Evolutionary conservation across 2,113 vertebrate genomes (phyloP).

Genomic region (Marcusenius ussheri): DNA sequence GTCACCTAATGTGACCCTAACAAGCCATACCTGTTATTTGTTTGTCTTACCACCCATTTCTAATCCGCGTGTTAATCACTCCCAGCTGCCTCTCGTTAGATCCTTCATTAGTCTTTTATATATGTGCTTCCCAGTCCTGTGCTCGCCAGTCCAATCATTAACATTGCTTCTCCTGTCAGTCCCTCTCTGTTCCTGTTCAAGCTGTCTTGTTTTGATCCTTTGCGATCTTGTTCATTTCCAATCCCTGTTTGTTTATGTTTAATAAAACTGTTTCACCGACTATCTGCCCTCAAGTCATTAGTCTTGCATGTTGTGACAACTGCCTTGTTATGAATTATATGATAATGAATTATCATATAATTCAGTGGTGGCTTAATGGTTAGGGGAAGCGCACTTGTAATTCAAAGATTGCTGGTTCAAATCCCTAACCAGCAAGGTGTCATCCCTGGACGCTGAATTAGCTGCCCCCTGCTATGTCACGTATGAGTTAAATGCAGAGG

Average conservation of each 20-base stretch:
- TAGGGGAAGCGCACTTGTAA: too few species aligned
- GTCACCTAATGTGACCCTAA: not conserved
- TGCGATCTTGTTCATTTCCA: not conserved
- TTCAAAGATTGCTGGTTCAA: too few species aligned
- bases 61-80: not conserved
- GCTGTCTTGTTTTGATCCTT: not conserved
- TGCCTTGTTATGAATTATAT: not conserved
- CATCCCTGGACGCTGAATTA: too few species aligned
- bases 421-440: too few species aligned
- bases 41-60: not conserved
- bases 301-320: not conserved
- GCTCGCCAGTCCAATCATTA: not conserved
- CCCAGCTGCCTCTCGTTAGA: not conserved
- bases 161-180: not conserved
- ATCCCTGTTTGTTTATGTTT: not conserved
- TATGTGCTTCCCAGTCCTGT: not conserved
- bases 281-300: not conserved
- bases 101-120: not conserved
- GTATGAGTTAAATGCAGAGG: too few species aligned
- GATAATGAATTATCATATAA: not conserved
- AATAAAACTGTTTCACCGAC: not conserved
- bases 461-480: too few species aligned
- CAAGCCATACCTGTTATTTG: not conserved
- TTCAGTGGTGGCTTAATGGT: too few species aligned
- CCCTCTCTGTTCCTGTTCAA: not conserved